These are phyloP conservation scores for Brachionus rubens DNA, from an alignment of 1,140 invertebrate species.

Conservation along the genomic window DNA sequence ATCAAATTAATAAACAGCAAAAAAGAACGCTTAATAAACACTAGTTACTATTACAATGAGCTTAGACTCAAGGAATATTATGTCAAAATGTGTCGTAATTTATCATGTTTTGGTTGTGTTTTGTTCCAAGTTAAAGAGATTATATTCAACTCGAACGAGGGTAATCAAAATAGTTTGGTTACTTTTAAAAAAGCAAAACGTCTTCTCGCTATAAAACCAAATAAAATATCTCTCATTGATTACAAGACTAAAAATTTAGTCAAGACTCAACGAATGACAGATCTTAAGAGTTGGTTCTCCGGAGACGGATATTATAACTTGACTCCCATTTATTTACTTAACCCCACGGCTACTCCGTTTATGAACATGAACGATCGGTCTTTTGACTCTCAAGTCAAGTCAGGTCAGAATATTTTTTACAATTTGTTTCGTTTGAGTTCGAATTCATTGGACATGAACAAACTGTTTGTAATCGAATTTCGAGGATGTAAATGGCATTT, in stretches of 20 bases:
- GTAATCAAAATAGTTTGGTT: constrained; percentile 66
- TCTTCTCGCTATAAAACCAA: constrained; percentile 66
- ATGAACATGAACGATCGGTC: background rate
- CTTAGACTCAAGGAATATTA: constrained; percentile 67
- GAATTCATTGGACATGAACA: constrained; percentile 4
- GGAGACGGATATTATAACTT: constrained; percentile 42
- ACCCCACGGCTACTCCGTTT: background rate
- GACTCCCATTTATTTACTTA: constrained; percentile 11
- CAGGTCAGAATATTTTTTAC: constrained; percentile 2
- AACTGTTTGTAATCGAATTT: constrained; percentile 45
- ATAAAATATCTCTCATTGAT: constrained; percentile 68
- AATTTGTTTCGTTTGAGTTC: constrained; percentile 1
- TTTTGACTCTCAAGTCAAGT: background rate
- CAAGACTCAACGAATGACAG: constrained; percentile 66
- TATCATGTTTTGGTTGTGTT: constrained; percentile 68
- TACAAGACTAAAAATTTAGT: constrained; percentile 66
- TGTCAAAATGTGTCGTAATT: constrained; percentile 67
- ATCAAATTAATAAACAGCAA: constrained; percentile 15
- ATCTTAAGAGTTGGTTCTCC: constrained; percentile 60
- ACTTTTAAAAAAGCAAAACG: constrained; percentile 63
- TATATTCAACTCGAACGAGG: constrained; percentile 60
- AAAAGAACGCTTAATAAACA: background rate
- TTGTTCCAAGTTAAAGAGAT: constrained; percentile 71
- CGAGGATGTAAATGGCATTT: constrained; percentile 23
- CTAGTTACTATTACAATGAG: background rate